Percentiles rank a stretch among this genome's conserved stretches.
Evolutionary conservation across 1,140 invertebrate genomes (phyloP).

Genomic region (Macrocentrus cingulum): DNA sequence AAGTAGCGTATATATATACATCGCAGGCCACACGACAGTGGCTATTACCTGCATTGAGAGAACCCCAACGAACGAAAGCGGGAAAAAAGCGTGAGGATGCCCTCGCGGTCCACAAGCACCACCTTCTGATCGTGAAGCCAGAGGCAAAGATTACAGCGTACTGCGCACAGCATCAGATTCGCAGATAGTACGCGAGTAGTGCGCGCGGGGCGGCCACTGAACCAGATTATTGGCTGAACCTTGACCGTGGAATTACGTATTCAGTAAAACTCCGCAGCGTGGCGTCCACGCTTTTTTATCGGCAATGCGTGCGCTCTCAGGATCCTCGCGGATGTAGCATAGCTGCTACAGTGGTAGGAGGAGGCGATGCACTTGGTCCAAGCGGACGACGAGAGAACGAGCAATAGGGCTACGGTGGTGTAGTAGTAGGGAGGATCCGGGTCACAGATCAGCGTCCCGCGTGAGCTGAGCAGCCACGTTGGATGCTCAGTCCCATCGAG

Average conservation of each 20-base stretch:
- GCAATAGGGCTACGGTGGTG: slow-evolving; percentile 35
- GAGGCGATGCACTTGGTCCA: slow-evolving; percentile 33
- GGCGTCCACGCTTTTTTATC: slow-evolving; percentile 30
- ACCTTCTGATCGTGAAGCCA: slow-evolving; percentile 12
- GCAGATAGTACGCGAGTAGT: slow-evolving; percentile 1
- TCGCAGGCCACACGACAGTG: slow-evolving; percentile 5
- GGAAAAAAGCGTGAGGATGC: background rate
- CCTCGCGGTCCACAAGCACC: background rate
- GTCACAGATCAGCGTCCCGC: slow-evolving; percentile 57
- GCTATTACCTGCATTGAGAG: slow-evolving; percentile 6
- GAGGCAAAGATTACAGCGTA: slow-evolving; percentile 15
- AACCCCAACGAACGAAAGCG: background rate
- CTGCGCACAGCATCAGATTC: background rate
- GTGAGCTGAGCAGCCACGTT: slow-evolving; percentile 43
- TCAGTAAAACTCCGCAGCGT: slow-evolving; percentile 38
- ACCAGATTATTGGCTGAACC: slow-evolving; percentile 52
- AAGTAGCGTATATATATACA: background rate
- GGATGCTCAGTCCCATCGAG: slow-evolving; percentile 45
- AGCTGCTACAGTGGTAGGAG: background rate
- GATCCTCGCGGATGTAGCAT: slow-evolving; percentile 11
- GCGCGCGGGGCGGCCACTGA: slow-evolving; percentile 17
- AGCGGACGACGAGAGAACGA: slow-evolving; percentile 14
- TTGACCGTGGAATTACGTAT: slow-evolving; percentile 50
- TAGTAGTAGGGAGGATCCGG: slow-evolving; percentile 61
- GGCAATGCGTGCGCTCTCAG: slow-evolving; percentile 10